Percentiles rank a stretch among this genome's conserved stretches.
Conservation (phyloP, 2,888 invertebrate species). For the Cheilosia variabilis region DNA sequence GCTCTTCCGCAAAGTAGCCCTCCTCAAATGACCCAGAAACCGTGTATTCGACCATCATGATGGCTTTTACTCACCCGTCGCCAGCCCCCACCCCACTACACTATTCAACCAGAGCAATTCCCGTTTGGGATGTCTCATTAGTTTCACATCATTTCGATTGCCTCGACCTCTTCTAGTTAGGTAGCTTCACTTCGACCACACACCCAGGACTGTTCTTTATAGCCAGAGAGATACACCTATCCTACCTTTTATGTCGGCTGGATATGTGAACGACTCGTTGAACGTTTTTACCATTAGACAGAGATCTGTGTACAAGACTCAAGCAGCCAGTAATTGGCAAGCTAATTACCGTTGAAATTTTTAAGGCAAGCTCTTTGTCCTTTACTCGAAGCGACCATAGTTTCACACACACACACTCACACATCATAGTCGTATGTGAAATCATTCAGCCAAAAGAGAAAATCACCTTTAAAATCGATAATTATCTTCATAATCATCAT, state of each 20-base stretch:
- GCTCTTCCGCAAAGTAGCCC: slow-evolving; percentile 64
- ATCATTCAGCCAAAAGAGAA: slow-evolving; percentile 29
- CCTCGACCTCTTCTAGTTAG: neutral
- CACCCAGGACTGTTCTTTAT: slow-evolving; percentile 10
- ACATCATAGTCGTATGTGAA: slow-evolving; percentile 13
- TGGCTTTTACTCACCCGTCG: neutral
- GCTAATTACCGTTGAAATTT: slow-evolving; percentile 48
- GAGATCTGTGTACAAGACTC: slow-evolving; percentile 12
- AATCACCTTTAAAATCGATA: slow-evolving; percentile 14
- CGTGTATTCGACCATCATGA: slow-evolving; percentile 29
- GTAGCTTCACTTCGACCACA: neutral
- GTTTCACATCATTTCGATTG: slow-evolving; percentile 71
- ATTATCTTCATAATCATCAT: slow-evolving; percentile 22
- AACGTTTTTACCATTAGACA: slow-evolving; percentile 30
- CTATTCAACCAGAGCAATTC: slow-evolving; percentile 17
- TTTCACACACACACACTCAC: neutral
- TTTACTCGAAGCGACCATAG: neutral
- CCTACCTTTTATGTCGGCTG: slow-evolving; percentile 31
- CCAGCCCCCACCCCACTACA: neutral
- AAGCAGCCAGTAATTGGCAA: slow-evolving; percentile 52
- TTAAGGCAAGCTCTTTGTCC: slow-evolving; percentile 22
- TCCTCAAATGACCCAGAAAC: slow-evolving; percentile 69
- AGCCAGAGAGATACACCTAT: neutral
- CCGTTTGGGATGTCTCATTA: slow-evolving; percentile 66
- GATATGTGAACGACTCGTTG: slow-evolving; percentile 38